Evolutionary conservation across 2,113 vertebrate species (phyloP), one percentile per base, ranked within the genome.

Genomic region (Odobenus rosmarus): DNA sequence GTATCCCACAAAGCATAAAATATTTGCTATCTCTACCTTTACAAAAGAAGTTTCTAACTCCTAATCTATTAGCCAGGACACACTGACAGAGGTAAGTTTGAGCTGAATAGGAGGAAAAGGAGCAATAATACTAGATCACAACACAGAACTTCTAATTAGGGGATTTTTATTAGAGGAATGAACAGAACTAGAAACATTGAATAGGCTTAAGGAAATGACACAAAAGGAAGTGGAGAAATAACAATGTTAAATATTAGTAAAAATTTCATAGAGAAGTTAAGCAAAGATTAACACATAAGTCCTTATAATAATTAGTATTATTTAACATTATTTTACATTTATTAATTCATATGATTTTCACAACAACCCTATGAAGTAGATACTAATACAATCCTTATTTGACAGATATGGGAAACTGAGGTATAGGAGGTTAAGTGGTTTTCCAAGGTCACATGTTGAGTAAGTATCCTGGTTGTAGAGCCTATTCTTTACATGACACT

Each of bases 181-280:
- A 96, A 12, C 33, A 42, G 83, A 26, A 42, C 26, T 53, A 88
- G 81, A 53, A 84, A 53, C 10, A 82, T 59, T 42, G 74, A 82
- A 87, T 5, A 71, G 18, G 61, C 19, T 91, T 88, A 91, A 87
- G 69, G 24, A 96, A 94, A 90, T 88, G 42, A 69, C 3, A 71
- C 18, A 95, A 87, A 96, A 93, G 53, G 16, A 83, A 83, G 33
- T 93, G 15, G 80, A 84, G 88, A 67, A 95, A 87, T 59, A 59
- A 15, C 10, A 23, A 72, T 55, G 51, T 67, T 79, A 88, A 59
- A 36, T 80, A 57, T 42, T n/a, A 79, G 33, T 39, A n/a, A 36
- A 93, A 95, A 85, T n/a, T 9, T 88, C 42, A 67, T 0, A 77
- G n/a, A 49, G 15, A 55, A 31, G 19, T 90, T 90, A 88, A 80